These are phyloP conservation scores for Philereme transversata DNA, from an alignment of 2,888 invertebrate species.

Conservation along the genomic window DNA sequence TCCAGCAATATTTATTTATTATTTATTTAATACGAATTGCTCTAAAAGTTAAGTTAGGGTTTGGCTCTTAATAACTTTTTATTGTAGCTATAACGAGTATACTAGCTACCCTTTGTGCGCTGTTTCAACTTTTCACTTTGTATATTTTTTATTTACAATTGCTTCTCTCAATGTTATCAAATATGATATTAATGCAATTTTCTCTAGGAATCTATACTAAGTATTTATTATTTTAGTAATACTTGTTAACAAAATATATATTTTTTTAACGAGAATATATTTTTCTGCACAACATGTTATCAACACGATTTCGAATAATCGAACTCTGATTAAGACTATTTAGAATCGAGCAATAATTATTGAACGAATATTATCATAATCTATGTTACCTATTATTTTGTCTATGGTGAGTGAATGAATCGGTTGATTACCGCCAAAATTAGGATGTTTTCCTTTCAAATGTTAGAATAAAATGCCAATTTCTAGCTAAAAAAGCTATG, in stretches of 20 bases:
- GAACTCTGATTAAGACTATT: conserved; percentile 14
- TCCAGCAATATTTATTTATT: too few species aligned
- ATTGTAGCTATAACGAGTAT: too few species aligned
- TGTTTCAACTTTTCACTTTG: too few species aligned
- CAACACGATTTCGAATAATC: conserved; percentile 11
- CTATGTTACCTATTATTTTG: conserved; percentile 31
- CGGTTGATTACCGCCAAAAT: conserved; percentile 13
- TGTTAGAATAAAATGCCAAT: background rate
- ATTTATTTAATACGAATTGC: too few species aligned
- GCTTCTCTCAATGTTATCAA: background rate
- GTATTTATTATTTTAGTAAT: conserved; percentile 6
- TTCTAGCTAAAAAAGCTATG: conserved; percentile 17
- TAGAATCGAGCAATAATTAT: conserved; percentile 36
- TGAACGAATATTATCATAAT: conserved; percentile 26
- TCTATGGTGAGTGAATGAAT: conserved; percentile 30
- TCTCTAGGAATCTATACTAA: background rate
- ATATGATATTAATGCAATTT: conserved; percentile 4
- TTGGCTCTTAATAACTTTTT: too few species aligned
- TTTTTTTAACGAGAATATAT: conserved; percentile 24
- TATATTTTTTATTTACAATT: too few species aligned
- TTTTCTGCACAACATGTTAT: conserved; percentile 19
- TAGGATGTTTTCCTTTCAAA: conserved; percentile 20
- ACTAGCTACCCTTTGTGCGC: too few species aligned
- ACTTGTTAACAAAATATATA: conserved; percentile 13
- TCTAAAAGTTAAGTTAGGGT: too few species aligned